phyloP scores from a whole-genome alignment of 2,113 vertebrate species.

The Peromyscus leucopus region DNA sequence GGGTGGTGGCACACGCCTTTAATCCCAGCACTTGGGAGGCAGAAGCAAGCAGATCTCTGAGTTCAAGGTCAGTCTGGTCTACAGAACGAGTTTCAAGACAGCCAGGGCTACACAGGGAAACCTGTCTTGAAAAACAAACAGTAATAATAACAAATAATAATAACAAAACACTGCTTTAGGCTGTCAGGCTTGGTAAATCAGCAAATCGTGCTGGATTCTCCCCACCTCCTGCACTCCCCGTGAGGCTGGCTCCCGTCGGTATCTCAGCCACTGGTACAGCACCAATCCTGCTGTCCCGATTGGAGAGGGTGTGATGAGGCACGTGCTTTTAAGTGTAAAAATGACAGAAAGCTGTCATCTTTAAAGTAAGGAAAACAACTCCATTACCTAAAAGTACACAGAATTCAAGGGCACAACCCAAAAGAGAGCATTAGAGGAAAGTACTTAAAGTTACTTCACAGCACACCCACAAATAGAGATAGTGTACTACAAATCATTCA shows the following conservation, averaged over 20 bases:
- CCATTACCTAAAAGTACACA: not conserved
- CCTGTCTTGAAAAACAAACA: not conserved
- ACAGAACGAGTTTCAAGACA: not conserved
- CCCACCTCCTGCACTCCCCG: not conserved
- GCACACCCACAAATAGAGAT: not conserved
- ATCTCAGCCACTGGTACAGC: not conserved
- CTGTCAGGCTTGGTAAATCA: not conserved
- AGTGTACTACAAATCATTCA: not conserved
- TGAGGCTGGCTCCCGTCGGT: not conserved
- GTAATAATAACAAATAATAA: not conserved
- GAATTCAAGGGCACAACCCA: not conserved
- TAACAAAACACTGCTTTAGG: not conserved
- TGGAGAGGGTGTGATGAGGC: too few species aligned
- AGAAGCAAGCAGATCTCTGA: not conserved
- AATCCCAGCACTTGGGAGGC: not conserved
- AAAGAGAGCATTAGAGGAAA: not conserved
- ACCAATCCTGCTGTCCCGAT: not conserved
- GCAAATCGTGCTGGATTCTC: too few species aligned
- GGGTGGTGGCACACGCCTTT: not conserved
- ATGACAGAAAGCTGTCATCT: not conserved
- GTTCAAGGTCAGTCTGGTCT: not conserved
- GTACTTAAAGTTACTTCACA: not conserved
- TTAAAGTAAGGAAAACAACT: not conserved
- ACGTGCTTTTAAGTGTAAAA: not conserved
- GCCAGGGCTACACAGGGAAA: not conserved